A percentile compares a stretch with the other conserved stretches of the same genome.
Conservation (phyloP, 1,140 invertebrate species). For the Microvelia longipes region DNA sequence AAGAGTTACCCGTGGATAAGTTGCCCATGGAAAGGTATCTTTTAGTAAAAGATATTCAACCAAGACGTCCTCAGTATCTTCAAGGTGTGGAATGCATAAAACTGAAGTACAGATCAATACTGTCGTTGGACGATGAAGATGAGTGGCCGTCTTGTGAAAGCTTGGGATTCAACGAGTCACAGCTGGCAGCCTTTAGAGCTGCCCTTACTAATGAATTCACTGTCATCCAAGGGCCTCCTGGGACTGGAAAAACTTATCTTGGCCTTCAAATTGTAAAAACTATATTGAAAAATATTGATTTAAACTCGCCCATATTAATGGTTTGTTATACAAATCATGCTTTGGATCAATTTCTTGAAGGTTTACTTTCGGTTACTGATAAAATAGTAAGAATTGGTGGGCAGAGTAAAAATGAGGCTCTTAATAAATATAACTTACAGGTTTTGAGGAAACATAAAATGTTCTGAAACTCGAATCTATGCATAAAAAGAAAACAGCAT, state of each 20-base stretch:
- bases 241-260: slow-evolving; percentile 58
- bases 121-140: background rate
- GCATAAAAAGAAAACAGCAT: no score
- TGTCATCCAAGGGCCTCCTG: slow-evolving; percentile 65
- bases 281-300: background rate
- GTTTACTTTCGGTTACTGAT: background rate
- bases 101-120: background rate
- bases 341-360: background rate
- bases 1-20: background rate
- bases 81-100: background rate
- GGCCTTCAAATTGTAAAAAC: background rate
- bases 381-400: background rate
- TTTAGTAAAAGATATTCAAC: background rate
- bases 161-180: slow-evolving; percentile 39
- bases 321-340: background rate
- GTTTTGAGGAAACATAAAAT: no score
- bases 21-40: background rate
- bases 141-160: slow-evolving; percentile 15
- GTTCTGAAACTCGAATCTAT: no score
- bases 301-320: background rate
- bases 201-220: slow-evolving; percentile 45
- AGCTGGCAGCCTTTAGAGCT: slow-evolving; percentile 40
- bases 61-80: background rate
- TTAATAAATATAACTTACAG: no score
- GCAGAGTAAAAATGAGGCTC: background rate